Percentiles rank a stretch among this genome's conserved stretches.
Conservation (phyloP, 2,888 invertebrate species). For the Eupsilia transversa region DNA sequence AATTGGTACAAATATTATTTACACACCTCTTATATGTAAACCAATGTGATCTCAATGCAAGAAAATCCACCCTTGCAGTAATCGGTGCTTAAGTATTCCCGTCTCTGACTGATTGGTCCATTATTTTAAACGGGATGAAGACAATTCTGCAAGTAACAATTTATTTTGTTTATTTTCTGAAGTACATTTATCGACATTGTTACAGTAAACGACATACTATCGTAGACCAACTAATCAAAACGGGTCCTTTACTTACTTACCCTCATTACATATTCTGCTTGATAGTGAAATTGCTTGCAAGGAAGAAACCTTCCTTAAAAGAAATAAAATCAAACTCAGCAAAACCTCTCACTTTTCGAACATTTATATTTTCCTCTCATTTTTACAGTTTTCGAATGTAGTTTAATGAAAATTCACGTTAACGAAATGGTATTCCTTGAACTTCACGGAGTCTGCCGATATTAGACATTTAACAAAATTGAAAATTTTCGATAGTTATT, state of each 20-base stretch:
- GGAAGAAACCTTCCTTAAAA: not conserved
- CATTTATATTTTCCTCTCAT: no score
- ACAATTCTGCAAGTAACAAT: not conserved
- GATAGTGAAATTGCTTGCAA: slow-evolving; percentile 6
- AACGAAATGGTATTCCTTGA: not conserved
- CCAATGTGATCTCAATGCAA: not conserved
- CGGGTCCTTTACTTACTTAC: not conserved
- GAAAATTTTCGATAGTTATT: not conserved
- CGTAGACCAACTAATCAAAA: not conserved
- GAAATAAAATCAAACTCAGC: not conserved
- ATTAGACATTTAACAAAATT: slow-evolving; percentile 2
- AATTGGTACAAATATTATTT: not conserved
- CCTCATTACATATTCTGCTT: not conserved
- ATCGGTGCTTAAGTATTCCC: slow-evolving; percentile 26
- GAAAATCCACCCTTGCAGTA: slow-evolving; percentile 16
- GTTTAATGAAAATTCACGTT: slow-evolving; percentile 20
- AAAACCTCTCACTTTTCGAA: not conserved
- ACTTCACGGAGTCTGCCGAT: not conserved
- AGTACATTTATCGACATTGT: not conserved
- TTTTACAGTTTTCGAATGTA: slow-evolving; percentile 4
- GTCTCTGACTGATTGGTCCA: slow-evolving; percentile 44
- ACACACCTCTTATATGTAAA: not conserved
- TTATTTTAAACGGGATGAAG: slow-evolving; percentile 50
- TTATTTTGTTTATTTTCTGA: not conserved
- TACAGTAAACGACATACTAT: not conserved